Base-by-base conservation (phyloP, 2,113 vertebrate genomes). In the Fulmarus glacialis region DNA sequence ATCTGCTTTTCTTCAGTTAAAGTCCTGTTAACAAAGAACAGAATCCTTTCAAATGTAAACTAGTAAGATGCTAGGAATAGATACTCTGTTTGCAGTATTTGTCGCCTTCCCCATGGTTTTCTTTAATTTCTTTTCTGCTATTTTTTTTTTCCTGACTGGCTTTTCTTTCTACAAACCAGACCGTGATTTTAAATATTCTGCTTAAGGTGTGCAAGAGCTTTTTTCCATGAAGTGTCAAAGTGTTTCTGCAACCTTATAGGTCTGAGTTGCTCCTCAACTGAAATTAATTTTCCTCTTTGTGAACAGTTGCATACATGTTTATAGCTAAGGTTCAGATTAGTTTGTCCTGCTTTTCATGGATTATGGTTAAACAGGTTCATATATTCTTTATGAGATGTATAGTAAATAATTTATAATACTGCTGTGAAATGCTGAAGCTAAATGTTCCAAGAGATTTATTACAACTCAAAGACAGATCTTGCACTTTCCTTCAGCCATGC, bases 21-120 rank as follows among this genome's bases (percentile, higher is more conserved):
- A 92, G 77, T 97, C 43, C 64, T 93, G 47, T 82, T 97, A 96
- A 96, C 96, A 90, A 94, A 97, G 97, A 97, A 87, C 56, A 92
- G 88, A 95, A 96, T 96, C 93, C 86, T 96, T 97, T 97, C 90
- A 95, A 95, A 93, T 81, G 88, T 93, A 95, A 97, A 96, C 95
- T 77, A 74, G 64, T 48, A 94, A 90, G 94, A 93, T 95, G 50
- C 91, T 91, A 87, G 83, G 83, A 97, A 88, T 75, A 95, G 91
- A 86, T 94, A 59, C 9, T 97, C 84, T 84, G 34, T 95, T 96
- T 79, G 62, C 43, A 68, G 19, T 92, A 88, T 87, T 93, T 73
- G 42, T 87, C 24, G 19, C 77, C 59, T 92, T 96, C 64, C 63
- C 43, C 53, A 1, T 82, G n/a, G 52, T 68, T 84, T 83, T 87